Conservation (phyloP, 2,888 invertebrate species). For the Phyllotreta cruciferae region DNA sequence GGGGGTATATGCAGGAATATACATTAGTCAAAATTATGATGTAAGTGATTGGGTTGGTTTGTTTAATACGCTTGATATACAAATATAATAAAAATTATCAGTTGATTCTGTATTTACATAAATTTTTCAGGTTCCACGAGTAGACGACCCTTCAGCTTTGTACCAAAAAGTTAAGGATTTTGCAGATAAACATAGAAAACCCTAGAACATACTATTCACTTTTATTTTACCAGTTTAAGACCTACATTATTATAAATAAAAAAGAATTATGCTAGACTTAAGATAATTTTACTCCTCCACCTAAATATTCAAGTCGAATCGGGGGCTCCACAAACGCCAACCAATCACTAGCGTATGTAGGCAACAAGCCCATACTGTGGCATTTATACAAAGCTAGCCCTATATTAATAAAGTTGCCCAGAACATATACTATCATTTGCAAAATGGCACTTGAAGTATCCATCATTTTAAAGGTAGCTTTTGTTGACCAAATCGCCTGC, state of each 20-base stretch:
- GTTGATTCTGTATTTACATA: slow-evolving; percentile 11
- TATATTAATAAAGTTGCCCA: slow-evolving; percentile 93
- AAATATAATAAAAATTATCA: neutral
- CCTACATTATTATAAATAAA: slow-evolving; percentile 41
- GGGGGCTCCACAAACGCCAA: slow-evolving; percentile 95
- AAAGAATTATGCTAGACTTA: slow-evolving; percentile 50
- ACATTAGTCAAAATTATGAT: slow-evolving; percentile 78
- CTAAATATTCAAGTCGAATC: slow-evolving; percentile 82
- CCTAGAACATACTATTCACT: slow-evolving; percentile 46
- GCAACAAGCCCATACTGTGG: slow-evolving; percentile 95
- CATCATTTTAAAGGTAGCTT: slow-evolving; percentile 91
- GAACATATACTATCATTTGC: slow-evolving; percentile 91
- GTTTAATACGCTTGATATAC: neutral
- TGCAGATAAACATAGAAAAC: slow-evolving; percentile 71
- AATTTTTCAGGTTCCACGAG: slow-evolving; percentile 76
- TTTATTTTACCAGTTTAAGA: slow-evolving; percentile 42
- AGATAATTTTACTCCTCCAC: slow-evolving; percentile 77
- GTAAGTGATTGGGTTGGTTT: slow-evolving; percentile 58
- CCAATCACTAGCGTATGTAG: slow-evolving; percentile 98
- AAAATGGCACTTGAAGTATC: slow-evolving; percentile 89
- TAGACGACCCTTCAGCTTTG: slow-evolving; percentile 81
- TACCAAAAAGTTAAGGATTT: slow-evolving; percentile 74
- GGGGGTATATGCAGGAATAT: slow-evolving; percentile 77
- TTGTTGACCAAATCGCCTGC: slow-evolving; percentile 91
- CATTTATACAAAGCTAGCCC: slow-evolving; percentile 94